Evolutionary conservation across 2,888 invertebrate species (phyloP).

Genomic region (Torymus tubicola): DNA sequence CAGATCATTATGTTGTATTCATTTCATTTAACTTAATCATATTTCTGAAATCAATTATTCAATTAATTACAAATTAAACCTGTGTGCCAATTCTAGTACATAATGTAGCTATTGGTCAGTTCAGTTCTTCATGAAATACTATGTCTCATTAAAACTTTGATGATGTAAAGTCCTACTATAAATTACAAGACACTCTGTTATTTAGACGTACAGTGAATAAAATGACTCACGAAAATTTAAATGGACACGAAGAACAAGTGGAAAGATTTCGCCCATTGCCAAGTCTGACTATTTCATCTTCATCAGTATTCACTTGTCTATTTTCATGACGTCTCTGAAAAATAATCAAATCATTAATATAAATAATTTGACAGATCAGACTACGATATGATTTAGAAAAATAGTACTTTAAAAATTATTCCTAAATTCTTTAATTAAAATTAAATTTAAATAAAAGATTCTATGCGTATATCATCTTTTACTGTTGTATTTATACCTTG

Average conservation of each 20-base stretch:
- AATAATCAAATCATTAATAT: constrained; percentile 45
- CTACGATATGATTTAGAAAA: too few species aligned
- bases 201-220: constrained; percentile 45
- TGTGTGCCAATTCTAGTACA: constrained; percentile 18
- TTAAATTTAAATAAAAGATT: constrained; percentile 12
- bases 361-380: too few species aligned
- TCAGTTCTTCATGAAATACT: constrained; percentile 24
- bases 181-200: constrained; percentile 29
- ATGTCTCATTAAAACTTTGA: constrained; percentile 20
- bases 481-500: constrained; percentile 80
- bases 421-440: background rate
- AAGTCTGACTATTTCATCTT: constrained; percentile 67
- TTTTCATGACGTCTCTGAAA: constrained; percentile 86
- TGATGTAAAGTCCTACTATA: constrained; percentile 16
- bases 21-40: constrained; percentile 10
- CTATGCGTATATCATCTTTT: constrained; percentile 10
- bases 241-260: constrained; percentile 69
- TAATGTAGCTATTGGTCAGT: constrained; percentile 20
- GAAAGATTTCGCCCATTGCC: constrained; percentile 69
- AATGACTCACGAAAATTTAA: constrained; percentile 62
- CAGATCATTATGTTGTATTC: background rate
- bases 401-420: too few species aligned
- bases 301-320: constrained; percentile 67
- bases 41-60: constrained; percentile 31
- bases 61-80: constrained; percentile 13